These are phyloP conservation scores for Indicator maculatus DNA, from an alignment of 2,113 vertebrate genomes.

Conservation along the genomic window DNA sequence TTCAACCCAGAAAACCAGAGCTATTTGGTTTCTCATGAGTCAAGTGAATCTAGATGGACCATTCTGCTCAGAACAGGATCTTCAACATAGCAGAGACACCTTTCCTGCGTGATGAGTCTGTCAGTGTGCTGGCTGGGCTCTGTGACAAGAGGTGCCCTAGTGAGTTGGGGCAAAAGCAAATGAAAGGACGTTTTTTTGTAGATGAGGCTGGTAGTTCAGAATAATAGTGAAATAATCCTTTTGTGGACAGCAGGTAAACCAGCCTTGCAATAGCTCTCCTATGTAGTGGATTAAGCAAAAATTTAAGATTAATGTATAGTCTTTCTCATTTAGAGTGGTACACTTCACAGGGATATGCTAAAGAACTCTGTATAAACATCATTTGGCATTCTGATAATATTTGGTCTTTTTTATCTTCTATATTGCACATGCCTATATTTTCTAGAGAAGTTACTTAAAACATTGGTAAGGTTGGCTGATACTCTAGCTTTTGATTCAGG, in stretches of 20 bases:
- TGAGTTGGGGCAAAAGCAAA: background rate
- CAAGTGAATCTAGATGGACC: background rate
- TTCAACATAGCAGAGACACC: background rate
- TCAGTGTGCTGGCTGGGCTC: background rate
- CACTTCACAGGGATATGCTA: background rate
- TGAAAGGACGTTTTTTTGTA: background rate
- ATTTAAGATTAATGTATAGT: background rate
- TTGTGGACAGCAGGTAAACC: background rate
- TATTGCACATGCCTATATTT: background rate
- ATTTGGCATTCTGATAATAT: background rate
- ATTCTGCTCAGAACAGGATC: background rate
- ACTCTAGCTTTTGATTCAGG: background rate
- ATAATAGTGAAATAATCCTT: background rate
- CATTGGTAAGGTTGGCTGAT: background rate
- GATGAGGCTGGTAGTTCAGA: background rate
- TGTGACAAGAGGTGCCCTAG: background rate
- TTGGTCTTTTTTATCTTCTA: background rate
- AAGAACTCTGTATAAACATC: background rate
- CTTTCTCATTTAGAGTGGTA: background rate
- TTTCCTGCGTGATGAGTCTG: fast-evolving
- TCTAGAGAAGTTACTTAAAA: background rate
- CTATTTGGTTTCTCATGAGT: background rate
- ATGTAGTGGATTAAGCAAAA: background rate
- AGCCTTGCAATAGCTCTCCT: background rate
- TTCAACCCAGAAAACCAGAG: background rate